Conservation (phyloP, 2,888 invertebrate genomes). For the Digitonthophagus gazella region DNA sequence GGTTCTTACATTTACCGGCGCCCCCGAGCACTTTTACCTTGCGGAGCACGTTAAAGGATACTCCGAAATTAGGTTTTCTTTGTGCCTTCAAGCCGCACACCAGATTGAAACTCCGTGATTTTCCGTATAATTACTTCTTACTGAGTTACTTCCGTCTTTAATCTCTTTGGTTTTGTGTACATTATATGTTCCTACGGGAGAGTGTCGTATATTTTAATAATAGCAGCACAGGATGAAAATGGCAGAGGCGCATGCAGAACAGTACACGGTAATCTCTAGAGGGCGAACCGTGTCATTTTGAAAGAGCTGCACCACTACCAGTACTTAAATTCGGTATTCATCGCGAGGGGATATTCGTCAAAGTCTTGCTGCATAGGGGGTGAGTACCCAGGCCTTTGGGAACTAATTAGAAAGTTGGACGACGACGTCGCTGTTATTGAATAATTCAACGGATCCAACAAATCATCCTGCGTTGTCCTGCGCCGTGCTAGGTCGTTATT, state of each 20-base stretch:
- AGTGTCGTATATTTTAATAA: too few relatives aligned
- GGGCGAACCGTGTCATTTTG: too few relatives aligned
- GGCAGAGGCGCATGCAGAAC: too few relatives aligned
- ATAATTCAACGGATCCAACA: not conserved
- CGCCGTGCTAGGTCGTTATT: not conserved
- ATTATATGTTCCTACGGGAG: too few relatives aligned
- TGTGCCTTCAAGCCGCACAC: not conserved
- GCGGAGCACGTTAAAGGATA: not conserved
- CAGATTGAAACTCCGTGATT: not conserved
- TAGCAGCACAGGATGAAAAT: too few relatives aligned
- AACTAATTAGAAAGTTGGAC: not conserved
- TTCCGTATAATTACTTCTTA: too few relatives aligned
- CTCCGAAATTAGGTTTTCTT: not conserved
- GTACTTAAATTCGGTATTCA: not conserved
- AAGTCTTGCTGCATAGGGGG: not conserved
- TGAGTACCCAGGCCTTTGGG: not conserved
- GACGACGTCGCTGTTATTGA: not conserved
- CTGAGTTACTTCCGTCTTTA: too few relatives aligned
- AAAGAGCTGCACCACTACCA: too few relatives aligned
- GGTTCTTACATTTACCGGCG: not conserved
- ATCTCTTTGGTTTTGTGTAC: too few relatives aligned
- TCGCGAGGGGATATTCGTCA: not conserved
- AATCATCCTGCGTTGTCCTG: not conserved
- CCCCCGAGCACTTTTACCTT: not conserved
- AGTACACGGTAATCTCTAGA: too few relatives aligned